Evolutionary conservation across 2,797 vertebrate species (phyloP).

Genomic region (Poeciliopsis infans): DNA sequence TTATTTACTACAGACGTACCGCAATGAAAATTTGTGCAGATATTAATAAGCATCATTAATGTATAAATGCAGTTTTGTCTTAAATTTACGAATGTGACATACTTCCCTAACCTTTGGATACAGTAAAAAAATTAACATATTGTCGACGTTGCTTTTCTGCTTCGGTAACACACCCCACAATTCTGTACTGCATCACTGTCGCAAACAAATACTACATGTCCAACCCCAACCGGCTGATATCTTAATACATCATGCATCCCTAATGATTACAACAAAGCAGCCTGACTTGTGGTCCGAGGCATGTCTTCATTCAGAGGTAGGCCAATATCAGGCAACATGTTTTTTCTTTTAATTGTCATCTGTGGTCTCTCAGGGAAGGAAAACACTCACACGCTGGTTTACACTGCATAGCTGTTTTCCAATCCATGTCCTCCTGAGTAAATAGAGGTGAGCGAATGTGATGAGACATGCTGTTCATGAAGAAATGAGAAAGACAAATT

Average conservation of each 20-base stretch:
- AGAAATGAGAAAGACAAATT: background rate
- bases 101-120: no score
- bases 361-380: background rate
- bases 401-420: background rate
- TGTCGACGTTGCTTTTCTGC: background rate
- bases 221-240: background rate
- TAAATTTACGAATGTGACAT: no score
- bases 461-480: background rate
- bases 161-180: background rate
- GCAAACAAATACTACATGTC: background rate
- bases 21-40: no score
- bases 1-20: no score
- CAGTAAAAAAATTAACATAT: background rate
- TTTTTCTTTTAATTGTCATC: background rate
- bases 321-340: background rate
- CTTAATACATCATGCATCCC: background rate
- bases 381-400: background rate
- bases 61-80: no score
- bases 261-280: background rate
- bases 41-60: no score
- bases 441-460: background rate
- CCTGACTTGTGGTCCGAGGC: background rate
- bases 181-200: background rate
- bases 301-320: background rate
- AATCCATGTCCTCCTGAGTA: background rate